Base-by-base conservation (phyloP, 53 echinoderm and acorn worm genomes). In the Zoroaster sp. region DNA sequence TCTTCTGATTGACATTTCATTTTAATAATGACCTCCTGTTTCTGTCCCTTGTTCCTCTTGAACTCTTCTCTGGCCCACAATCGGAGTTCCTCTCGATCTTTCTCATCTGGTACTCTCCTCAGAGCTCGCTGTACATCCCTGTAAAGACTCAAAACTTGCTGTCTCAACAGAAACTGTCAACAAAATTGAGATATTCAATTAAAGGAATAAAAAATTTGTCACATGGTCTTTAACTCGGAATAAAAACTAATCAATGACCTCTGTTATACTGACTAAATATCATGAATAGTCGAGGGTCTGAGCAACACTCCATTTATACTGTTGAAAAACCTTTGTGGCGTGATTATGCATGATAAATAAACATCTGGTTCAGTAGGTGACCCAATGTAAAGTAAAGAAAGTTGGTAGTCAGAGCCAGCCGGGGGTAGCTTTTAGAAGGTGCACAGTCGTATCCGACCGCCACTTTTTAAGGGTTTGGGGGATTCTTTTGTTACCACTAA, bases 11-110 rank as follows among this genome's bases (percentile, higher is more conserved):
- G n/a, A 39, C 25, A 74, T 18, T 42, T 4, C 7, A 18, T 25
- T 30, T 36, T 1, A 7, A 75, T 31, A n/a, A 65, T 12, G 77
- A 95, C 97, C 97, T 97, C 97, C 72, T 97, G 92, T 35, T 73
- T 75, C 35, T 95, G 82, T 36, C 86, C 79, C 87, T 94, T 93
- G 59, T 97, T 94, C 47, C 87, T 92, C 47, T 92, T 77, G 59
- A 97, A 97, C 75, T 97, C 97, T 66, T 91, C 92, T 74, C 94
- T 94, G 2, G 95, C 95, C 97, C 97, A 97, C 1, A 34, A 33
- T 17, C 65, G 77, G 0, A 97, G 91, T 25, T 97, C 97, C n/a
- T 91, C 42, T 73, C 91, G 90, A 37, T 97, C 93, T 11, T 87
- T 88, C 30, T 45, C 77, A 78, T 95, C 89, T 15, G 92, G 95